Base-by-base conservation (phyloP, 2,888 invertebrate species). In the Sinelater perroti region DNA sequence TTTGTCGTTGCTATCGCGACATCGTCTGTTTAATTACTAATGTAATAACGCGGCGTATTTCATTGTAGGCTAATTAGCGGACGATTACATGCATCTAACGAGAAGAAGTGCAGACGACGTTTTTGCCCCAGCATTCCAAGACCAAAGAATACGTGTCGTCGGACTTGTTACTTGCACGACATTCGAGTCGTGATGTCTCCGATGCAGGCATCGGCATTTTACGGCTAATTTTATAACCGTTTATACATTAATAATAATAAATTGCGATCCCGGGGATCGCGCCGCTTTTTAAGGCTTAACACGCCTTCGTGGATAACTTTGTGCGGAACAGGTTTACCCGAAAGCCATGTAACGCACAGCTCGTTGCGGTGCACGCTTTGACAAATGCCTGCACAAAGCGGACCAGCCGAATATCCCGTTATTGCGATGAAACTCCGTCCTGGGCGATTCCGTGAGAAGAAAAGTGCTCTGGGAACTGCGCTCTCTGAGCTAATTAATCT, bases 91-190 rank as follows among this genome's bases (percentile, higher is more conserved):
- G 30, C 40, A 38, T 50, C 40, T 50, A 38, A 50, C 16, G 24
- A 30, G 38, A 50, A 50, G 38, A 50, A 50, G 36, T 50, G 38
- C 50, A 50, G 50, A 50, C 50, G 24, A 40, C 17, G 35, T 50
- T 50, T 50, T 50, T 50, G 38, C 20, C 26, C 20, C 28, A 35
- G 26, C 28, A 38, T 38, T 50, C 40, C 35, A 35, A 35, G 36
- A 20, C 24, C 17, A 35, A 35, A 35, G 16, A 35, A 35, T 35
- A 35, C 33, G 47, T 33, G 33, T 47, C 47, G 33, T 35, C 47
- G 24, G 21, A 47, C 33, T 47, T 47, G 33, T 47, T 47, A 47
- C 47, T 35, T 47, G 47, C 35, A 35, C 47, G 47, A 47, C 33
- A 47, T 35, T 47, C 33, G 16, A 47, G 35, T 47, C 47, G 47